phyloP scores from a whole-genome alignment of 2,113 vertebrate species.

The Strigops habroptila region DNA sequence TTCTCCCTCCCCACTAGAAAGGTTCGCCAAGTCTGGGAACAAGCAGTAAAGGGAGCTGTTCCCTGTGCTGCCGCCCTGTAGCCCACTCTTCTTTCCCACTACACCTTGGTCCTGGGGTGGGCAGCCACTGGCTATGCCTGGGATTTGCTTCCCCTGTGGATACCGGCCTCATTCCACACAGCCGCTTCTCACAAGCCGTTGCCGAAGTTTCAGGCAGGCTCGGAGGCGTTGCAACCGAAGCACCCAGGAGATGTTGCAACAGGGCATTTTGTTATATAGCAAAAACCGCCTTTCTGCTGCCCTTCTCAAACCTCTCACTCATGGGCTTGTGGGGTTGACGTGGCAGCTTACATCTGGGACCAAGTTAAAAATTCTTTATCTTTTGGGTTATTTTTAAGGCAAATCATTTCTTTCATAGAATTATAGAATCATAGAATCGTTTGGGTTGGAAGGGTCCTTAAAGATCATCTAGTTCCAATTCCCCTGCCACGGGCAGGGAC shows the following conservation, averaged over 20 bases:
- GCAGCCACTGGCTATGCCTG: neutral
- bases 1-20: neutral
- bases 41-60: neutral
- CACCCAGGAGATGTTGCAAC: neutral
- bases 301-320: neutral
- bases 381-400: neutral
- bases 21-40: neutral
- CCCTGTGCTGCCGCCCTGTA: neutral
- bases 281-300: neutral
- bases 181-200: neutral
- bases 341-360: rapidly evolving
- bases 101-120: neutral
- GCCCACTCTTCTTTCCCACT: neutral
- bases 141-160: neutral
- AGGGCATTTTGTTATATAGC: neutral
- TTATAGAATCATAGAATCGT: neutral
- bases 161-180: neutral
- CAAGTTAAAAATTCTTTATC: neutral
- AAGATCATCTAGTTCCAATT: neutral
- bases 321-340: rapidly evolving
- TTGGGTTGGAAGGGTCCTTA: neutral
- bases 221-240: neutral
- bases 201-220: neutral
- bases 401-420: neutral
- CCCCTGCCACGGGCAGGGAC: neutral